These are phyloP conservation scores for Stercorarius parasiticus DNA, from an alignment of 2,113 vertebrate species.

Conservation along the genomic window DNA sequence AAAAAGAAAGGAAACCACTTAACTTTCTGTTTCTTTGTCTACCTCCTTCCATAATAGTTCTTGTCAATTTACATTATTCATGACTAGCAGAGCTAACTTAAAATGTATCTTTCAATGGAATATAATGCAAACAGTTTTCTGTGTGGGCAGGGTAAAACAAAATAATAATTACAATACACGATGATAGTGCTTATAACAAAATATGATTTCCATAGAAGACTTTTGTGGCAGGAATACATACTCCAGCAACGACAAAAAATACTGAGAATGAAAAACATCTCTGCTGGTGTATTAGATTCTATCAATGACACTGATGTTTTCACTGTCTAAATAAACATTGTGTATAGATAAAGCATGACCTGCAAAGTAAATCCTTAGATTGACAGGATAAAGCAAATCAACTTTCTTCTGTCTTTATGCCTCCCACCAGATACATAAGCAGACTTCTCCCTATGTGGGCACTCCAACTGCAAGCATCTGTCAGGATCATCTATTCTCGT, in stretches of 20 bases:
- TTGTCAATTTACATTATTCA: slow-evolving; percentile 71
- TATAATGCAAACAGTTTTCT: slow-evolving; percentile 46
- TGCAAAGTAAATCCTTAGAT: slow-evolving; percentile 42
- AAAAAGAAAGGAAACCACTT: slow-evolving; percentile 63
- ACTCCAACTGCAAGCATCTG: slow-evolving; percentile 48
- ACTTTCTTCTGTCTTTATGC: slow-evolving; percentile 50
- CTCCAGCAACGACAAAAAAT: slow-evolving; percentile 22
- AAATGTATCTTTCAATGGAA: slow-evolving; percentile 48
- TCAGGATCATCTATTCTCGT: slow-evolving; percentile 51
- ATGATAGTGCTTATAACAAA: slow-evolving; percentile 48
- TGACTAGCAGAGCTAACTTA: slow-evolving; percentile 42
- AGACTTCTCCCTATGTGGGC: slow-evolving; percentile 50
- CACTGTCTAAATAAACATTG: slow-evolving; percentile 51
- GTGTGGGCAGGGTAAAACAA: slow-evolving; percentile 60
- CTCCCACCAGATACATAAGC: slow-evolving; percentile 37
- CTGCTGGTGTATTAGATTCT: not conserved
- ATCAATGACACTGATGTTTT: slow-evolving; percentile 41
- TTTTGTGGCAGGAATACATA: slow-evolving; percentile 13
- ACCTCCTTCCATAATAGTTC: slow-evolving; percentile 43
- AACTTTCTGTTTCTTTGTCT: slow-evolving; percentile 65
- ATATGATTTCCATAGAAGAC: slow-evolving; percentile 46
- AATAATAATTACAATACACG: slow-evolving; percentile 55
- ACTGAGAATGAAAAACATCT: not conserved
- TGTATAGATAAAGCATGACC: slow-evolving; percentile 43
- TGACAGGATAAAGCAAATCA: slow-evolving; percentile 55